Percentiles rank a stretch among this genome's conserved stretches.
These are phyloP conservation scores for Cettia cetti DNA, from an alignment of 2,113 vertebrate genomes.

Conservation along the genomic window DNA sequence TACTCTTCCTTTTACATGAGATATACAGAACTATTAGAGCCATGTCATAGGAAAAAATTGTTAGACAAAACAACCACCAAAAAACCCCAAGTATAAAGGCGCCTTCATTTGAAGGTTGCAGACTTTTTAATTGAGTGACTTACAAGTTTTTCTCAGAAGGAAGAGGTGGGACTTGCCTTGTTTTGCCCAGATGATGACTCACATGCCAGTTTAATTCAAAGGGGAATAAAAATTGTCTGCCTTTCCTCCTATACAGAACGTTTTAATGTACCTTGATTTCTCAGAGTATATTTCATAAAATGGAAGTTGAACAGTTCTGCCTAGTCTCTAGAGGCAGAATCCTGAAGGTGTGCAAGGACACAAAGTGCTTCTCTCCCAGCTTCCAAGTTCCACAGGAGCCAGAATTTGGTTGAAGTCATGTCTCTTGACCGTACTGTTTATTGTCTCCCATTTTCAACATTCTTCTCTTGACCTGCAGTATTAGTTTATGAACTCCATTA, in stretches of 20 bases:
- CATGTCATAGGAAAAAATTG: neutral
- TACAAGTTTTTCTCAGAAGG: neutral
- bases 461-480: constrained; percentile 52
- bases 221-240: neutral
- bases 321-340: neutral
- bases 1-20: neutral
- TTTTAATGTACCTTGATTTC: neutral
- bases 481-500: constrained; percentile 51
- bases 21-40: neutral
- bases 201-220: neutral
- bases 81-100: neutral
- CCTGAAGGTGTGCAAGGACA: neutral
- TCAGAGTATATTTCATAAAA: neutral
- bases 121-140: neutral
- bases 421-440: constrained; percentile 45
- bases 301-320: neutral
- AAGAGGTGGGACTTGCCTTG: neutral
- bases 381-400: constrained; percentile 20
- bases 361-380: neutral
- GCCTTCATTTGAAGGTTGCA: neutral
- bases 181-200: neutral
- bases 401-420: constrained; percentile 19
- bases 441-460: constrained; percentile 61
- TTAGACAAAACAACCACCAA: neutral
- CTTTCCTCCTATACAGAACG: neutral